These are phyloP conservation scores for Melanotaenia boesemani DNA, from an alignment of 2,797 vertebrate species.

Conservation along the genomic window DNA sequence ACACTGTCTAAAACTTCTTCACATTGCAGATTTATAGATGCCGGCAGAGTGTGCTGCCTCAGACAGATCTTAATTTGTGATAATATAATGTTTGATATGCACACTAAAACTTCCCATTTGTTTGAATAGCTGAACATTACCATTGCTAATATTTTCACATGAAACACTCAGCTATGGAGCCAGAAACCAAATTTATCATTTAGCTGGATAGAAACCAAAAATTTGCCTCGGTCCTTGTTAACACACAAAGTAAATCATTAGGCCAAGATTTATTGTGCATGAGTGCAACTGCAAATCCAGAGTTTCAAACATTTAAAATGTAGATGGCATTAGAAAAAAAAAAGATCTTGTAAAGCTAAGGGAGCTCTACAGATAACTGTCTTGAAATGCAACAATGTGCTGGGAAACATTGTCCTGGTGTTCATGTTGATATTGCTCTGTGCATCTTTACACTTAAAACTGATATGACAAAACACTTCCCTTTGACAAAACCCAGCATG, in stretches of 20 bases:
- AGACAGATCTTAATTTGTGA: slow-evolving; percentile 36
- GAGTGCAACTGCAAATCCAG: not conserved
- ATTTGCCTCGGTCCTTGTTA: slow-evolving; percentile 14
- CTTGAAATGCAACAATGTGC: too few species aligned
- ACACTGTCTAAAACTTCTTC: slow-evolving; percentile 9
- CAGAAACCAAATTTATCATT: slow-evolving; percentile 41
- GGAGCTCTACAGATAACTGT: not conserved
- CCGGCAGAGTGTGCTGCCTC: slow-evolving; percentile 12
- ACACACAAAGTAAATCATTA: not conserved
- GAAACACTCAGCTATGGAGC: slow-evolving; percentile 31
- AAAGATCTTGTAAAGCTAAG: not conserved
- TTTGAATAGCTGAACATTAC: slow-evolving; percentile 47
- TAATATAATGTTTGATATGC: slow-evolving; percentile 39
- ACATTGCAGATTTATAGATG: slow-evolving; percentile 26
- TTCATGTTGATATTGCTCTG: too few species aligned
- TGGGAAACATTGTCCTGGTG: too few species aligned
- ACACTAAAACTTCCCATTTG: slow-evolving; percentile 45
- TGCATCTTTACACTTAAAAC: too few species aligned
- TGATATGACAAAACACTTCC: too few species aligned
- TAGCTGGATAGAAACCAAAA: slow-evolving; percentile 34
- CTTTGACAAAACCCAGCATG: too few species aligned
- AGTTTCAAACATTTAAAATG: not conserved
- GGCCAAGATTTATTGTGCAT: too few species aligned
- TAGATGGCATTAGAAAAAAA: not conserved
- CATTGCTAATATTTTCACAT: slow-evolving; percentile 47